Conservation (phyloP, 2,797 vertebrate genomes). For the Staurois parvus region DNA sequence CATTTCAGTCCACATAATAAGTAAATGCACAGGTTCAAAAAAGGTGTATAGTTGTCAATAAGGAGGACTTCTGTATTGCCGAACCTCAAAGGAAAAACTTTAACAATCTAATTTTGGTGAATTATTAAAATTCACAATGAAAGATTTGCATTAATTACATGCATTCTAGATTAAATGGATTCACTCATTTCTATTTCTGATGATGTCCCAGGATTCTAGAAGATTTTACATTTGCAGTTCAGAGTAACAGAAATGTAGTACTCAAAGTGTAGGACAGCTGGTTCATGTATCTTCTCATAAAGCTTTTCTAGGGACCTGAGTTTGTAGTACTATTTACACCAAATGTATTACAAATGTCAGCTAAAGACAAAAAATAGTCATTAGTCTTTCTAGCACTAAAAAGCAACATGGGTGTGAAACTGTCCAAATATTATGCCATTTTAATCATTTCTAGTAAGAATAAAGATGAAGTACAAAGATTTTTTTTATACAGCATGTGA, state of each 20-base stretch:
- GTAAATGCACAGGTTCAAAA: no score
- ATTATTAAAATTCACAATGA: no score
- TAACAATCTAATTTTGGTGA: no score
- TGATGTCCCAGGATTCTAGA: background rate
- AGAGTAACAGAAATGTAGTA: background rate
- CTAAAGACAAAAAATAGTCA: slow-evolving; percentile 63
- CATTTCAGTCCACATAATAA: no score
- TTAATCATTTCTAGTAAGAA: slow-evolving; percentile 26
- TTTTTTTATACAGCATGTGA: background rate
- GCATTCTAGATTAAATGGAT: no score
- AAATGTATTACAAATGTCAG: slow-evolving; percentile 65
- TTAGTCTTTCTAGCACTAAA: slow-evolving; percentile 26
- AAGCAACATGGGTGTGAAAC: slow-evolving; percentile 23
- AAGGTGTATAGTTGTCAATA: no score
- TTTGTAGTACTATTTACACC: slow-evolving; percentile 64
- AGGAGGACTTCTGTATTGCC: no score
- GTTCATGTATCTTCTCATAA: slow-evolving; percentile 54
- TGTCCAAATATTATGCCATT: slow-evolving; percentile 57
- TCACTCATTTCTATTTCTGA: background rate
- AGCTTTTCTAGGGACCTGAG: slow-evolving; percentile 66
- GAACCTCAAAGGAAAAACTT: no score
- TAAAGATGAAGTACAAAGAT: slow-evolving; percentile 3
- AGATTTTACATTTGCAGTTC: background rate
- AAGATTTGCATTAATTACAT: no score
- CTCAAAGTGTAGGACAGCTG: slow-evolving; percentile 32